Conservation (phyloP, 35 echinoderm and acorn worm genomes). For the Acanthaster planci region DNA sequence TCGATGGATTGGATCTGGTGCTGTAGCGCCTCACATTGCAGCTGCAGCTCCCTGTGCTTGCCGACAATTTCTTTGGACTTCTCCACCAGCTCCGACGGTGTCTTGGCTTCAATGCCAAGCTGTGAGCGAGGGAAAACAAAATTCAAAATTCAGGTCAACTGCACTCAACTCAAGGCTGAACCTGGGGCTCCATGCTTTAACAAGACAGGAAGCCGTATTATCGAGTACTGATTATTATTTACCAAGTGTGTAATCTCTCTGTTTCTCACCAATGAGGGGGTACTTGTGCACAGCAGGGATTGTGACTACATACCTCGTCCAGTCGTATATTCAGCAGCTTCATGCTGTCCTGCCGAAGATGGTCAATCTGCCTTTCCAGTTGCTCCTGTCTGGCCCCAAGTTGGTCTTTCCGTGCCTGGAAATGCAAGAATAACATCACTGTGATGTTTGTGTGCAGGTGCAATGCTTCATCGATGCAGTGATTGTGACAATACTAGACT, state of each 20-base stretch:
- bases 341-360: constrained; percentile 73
- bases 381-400: constrained; percentile 55
- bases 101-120: constrained; percentile 91
- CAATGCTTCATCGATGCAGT: too few relatives aligned
- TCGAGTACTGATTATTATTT: too few relatives aligned
- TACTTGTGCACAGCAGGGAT: too few relatives aligned
- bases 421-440: neutral
- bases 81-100: constrained; percentile 79
- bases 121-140: constrained; percentile 15
- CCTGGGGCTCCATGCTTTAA: too few relatives aligned
- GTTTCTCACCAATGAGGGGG: too few relatives aligned
- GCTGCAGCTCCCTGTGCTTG: constrained; percentile 84
- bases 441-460: too few relatives aligned
- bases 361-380: constrained; percentile 76
- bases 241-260: too few relatives aligned
- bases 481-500: too few relatives aligned
- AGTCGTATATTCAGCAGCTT: constrained; percentile 72
- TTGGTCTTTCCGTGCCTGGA: constrained; percentile 63
- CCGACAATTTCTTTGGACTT: constrained; percentile 87
- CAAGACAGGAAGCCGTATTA: too few relatives aligned
- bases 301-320: constrained; percentile 64
- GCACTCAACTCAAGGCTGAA: too few relatives aligned
- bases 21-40: constrained; percentile 58
- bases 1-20: constrained; percentile 70
- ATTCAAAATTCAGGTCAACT: too few relatives aligned